phyloP scores from a whole-genome alignment of 2,797 vertebrate genomes.

The Chelon labrosus region DNA sequence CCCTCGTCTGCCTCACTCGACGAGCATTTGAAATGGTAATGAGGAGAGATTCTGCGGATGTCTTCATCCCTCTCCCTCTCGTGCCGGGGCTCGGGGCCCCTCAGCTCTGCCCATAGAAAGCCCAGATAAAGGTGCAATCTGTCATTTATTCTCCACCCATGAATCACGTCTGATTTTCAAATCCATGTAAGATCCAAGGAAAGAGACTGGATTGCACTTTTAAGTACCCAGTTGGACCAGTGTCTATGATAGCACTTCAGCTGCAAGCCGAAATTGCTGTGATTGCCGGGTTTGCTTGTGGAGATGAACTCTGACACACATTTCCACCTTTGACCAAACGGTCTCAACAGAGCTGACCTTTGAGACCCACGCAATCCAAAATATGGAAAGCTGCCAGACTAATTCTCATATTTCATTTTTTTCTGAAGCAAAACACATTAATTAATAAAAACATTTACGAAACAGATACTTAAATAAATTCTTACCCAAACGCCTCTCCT shows the following conservation, averaged over 20 bases:
- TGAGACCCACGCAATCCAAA: not conserved
- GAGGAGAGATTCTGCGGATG: constrained; percentile 82
- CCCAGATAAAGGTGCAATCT: constrained; percentile 79
- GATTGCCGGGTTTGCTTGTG: constrained; percentile 7
- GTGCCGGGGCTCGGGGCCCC: constrained; percentile 65
- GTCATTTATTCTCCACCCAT: constrained; percentile 73
- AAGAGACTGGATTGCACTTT: constrained; percentile 45
- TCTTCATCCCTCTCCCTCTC: constrained; percentile 79
- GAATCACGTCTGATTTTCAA: constrained; percentile 67
- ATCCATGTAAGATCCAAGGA: constrained; percentile 51
- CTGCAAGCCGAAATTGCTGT: constrained; percentile 5
- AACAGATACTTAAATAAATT: too few species aligned
- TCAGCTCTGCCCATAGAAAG: constrained; percentile 71
- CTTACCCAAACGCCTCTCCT: too few species aligned
- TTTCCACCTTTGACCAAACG: constrained; percentile 17
- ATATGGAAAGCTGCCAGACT: not conserved
- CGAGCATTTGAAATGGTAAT: constrained; percentile 85
- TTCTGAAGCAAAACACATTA: too few species aligned
- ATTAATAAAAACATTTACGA: too few species aligned
- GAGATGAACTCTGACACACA: constrained; percentile 18
- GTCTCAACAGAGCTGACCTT: constrained; percentile 4
- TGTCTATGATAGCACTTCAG: constrained; percentile 7
- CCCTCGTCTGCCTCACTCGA: constrained; percentile 72
- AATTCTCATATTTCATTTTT: not conserved
- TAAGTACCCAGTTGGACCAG: constrained; percentile 29